These are phyloP conservation scores for Gambusia yucatana DNA, from an alignment of 2,797 vertebrate species.

Conservation along the genomic window DNA sequence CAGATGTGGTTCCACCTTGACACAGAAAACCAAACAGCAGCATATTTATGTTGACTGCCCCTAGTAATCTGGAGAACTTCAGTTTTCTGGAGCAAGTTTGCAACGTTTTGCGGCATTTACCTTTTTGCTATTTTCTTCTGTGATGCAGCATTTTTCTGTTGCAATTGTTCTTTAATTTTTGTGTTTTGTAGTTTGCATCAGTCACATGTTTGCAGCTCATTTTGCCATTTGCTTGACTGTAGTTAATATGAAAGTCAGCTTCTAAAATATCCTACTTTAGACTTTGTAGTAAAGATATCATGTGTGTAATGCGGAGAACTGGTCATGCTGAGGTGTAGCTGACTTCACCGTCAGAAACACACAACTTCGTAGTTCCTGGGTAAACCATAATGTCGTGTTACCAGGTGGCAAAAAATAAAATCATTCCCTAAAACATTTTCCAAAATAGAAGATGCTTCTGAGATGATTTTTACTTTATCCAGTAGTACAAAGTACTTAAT, in stretches of 20 bases:
- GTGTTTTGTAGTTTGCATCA: too few species aligned
- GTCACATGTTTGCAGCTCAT: too few species aligned
- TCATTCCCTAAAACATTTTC: neutral
- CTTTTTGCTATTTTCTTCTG: too few species aligned
- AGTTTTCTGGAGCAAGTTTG: too few species aligned
- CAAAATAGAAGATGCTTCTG: neutral
- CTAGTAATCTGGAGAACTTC: too few species aligned
- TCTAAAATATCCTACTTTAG: neutral
- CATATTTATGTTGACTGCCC: too few species aligned
- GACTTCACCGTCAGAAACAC: neutral
- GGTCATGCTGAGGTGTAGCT: neutral
- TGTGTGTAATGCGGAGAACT: neutral
- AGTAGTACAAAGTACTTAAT: neutral
- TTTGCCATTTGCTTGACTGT: too few species aligned
- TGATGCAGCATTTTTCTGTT: too few species aligned
- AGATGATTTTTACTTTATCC: neutral
- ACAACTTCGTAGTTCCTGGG: neutral
- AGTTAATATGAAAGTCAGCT: neutral
- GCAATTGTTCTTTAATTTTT: too few species aligned
- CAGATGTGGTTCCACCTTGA: neutral
- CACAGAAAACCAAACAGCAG: neutral
- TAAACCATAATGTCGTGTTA: too few species aligned
- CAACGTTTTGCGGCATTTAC: too few species aligned
- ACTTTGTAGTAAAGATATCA: neutral
- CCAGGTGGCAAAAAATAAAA: neutral